Evolutionary conservation across 2,888 invertebrate species (phyloP).

Genomic region (Darwinula stevensoni): DNA sequence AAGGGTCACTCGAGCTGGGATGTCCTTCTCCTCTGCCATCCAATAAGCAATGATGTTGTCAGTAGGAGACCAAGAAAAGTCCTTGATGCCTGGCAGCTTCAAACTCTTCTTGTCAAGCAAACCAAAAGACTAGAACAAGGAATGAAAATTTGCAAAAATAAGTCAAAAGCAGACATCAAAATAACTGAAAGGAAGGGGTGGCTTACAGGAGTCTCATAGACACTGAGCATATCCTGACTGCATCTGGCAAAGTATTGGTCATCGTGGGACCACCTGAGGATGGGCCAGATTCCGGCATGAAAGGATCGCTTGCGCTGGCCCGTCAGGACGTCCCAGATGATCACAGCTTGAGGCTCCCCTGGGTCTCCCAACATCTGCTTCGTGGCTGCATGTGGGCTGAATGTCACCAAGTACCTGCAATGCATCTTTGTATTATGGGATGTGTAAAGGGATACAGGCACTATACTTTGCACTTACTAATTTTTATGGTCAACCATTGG

Average conservation of each 20-base stretch:
- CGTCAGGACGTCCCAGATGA: conserved; percentile 90
- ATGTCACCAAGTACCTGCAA: conserved; percentile 56
- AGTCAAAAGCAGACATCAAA: conserved; percentile 7
- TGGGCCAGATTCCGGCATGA: conserved; percentile 54
- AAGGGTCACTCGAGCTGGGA: conserved; percentile 76
- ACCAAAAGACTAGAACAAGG: conserved; percentile 57
- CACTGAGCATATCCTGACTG: conserved; percentile 49
- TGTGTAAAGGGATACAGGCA: too few species aligned
- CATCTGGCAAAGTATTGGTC: conserved; percentile 80
- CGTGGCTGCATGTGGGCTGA: conserved; percentile 39
- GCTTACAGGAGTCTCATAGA: conserved; percentile 69
- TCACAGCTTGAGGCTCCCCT: conserved; percentile 43
- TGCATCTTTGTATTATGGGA: too few species aligned
- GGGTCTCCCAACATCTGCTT: conserved; percentile 13
- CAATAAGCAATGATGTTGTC: conserved; percentile 89
- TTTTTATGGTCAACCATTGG: too few species aligned
- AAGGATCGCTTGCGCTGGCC: conserved; percentile 78
- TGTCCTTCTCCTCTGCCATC: conserved; percentile 90
- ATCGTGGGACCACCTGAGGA: conserved; percentile 89
- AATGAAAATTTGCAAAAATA: too few species aligned
- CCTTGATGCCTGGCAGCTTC: conserved; percentile 59
- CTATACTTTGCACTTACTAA: too few species aligned
- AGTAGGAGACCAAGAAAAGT: conserved; percentile 94
- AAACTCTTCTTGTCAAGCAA: conserved; percentile 79
- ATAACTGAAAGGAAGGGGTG: too few species aligned